Percentiles rank a stretch among this genome's conserved stretches.
Evolutionary conservation across 1,140 invertebrate species (phyloP).

Genomic region (Drosophila nebulosa): DNA sequence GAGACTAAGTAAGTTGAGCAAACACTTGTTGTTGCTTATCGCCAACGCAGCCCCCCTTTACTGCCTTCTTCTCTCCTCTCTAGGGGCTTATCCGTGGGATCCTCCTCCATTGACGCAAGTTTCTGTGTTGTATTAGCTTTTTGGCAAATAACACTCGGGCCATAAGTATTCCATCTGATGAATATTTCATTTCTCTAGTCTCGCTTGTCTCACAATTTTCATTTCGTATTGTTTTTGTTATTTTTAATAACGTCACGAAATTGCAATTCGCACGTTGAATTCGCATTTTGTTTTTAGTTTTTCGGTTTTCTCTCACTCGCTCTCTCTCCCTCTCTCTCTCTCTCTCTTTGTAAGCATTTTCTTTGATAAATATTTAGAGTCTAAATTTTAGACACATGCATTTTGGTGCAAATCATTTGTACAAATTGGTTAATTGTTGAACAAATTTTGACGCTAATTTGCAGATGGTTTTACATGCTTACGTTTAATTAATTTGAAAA

Average conservation of each 20-base stretch:
- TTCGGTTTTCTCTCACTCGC: background rate
- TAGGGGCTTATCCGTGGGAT: background rate
- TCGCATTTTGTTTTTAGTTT: constrained; percentile 42
- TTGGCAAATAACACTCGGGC: constrained; percentile 29
- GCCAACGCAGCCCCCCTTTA: background rate
- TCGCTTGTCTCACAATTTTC: constrained; percentile 2
- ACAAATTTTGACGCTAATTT: too few species aligned
- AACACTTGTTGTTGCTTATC: constrained; percentile 28
- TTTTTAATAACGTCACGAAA: constrained; percentile 42
- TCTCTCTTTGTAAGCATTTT: background rate
- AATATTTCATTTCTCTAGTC: background rate
- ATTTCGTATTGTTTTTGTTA: constrained; percentile 24
- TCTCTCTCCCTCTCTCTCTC: too few species aligned
- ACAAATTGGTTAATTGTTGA: background rate
- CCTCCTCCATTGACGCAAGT: constrained; percentile 57
- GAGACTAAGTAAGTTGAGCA: constrained; percentile 24
- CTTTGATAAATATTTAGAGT: background rate
- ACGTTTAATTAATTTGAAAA: too few species aligned
- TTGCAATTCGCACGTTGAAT: constrained; percentile 52
- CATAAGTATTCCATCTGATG: constrained; percentile 18
- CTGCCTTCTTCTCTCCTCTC: background rate
- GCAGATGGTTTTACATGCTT: too few species aligned
- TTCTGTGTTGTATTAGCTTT: constrained; percentile 20
- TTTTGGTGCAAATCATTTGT: background rate
- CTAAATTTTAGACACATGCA: background rate